Conservation (phyloP, 2,888 invertebrate genomes). For the Ophraella communa region DNA sequence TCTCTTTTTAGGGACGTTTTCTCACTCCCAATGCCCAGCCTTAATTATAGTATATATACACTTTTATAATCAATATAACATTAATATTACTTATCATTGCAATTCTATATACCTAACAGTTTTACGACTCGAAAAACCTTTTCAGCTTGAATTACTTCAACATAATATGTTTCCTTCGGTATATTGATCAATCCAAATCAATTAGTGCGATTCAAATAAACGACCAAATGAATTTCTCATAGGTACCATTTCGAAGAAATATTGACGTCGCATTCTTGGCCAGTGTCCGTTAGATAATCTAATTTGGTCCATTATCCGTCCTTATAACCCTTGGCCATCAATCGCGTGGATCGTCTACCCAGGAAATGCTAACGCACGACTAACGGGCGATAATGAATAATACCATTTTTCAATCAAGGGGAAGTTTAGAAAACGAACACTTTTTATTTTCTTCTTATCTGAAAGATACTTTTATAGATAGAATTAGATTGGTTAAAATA, state of each 20-base stretch:
- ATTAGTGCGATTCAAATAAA: constrained; percentile 52
- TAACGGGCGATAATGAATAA: constrained; percentile 40
- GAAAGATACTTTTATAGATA: background rate
- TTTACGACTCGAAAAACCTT: too few relatives aligned
- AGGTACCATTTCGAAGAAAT: constrained; percentile 52
- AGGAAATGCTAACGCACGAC: constrained; percentile 41
- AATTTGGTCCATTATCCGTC: constrained; percentile 56
- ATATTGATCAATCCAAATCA: constrained; percentile 33
- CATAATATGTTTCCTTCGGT: constrained; percentile 11
- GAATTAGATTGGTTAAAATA: too few relatives aligned
- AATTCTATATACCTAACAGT: too few relatives aligned
- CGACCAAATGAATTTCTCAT: constrained; percentile 50
- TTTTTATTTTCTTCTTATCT: background rate
- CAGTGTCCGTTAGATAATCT: constrained; percentile 55
- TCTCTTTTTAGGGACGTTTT: too few relatives aligned
- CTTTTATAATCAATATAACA: too few relatives aligned
- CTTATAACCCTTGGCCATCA: constrained; percentile 47
- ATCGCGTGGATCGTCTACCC: constrained; percentile 54
- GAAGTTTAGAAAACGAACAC: background rate
- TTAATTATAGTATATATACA: too few relatives aligned
- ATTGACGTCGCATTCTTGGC: constrained; percentile 48
- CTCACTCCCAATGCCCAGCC: too few relatives aligned
- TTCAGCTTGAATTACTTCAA: too few relatives aligned
- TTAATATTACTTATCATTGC: too few relatives aligned
- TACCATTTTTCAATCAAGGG: constrained; percentile 39